phyloP scores from a whole-genome alignment of 1,140 invertebrate genomes.

The Brachionus plicatilis region DNA sequence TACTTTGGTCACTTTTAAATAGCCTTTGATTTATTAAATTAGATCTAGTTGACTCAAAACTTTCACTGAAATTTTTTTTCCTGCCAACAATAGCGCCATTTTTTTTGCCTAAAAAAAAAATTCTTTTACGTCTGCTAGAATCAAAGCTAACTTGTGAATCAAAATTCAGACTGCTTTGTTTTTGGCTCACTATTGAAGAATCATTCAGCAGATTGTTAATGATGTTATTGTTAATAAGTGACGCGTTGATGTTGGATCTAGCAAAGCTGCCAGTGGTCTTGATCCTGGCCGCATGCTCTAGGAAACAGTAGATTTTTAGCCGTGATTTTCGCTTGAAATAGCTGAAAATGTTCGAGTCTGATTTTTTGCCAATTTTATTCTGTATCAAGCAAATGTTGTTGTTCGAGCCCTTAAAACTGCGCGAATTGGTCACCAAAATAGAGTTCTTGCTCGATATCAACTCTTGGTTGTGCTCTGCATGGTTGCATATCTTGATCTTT shows the following conservation, averaged over 20 bases:
- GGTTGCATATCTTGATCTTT: constrained; percentile 21
- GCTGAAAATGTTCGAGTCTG: neutral
- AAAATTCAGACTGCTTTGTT: neutral
- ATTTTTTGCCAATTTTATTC: neutral
- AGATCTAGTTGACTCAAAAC: neutral
- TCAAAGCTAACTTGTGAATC: neutral
- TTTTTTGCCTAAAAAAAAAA: neutral
- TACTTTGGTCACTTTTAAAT: neutral
- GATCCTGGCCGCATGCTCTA: neutral
- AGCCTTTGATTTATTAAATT: neutral
- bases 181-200: neutral
- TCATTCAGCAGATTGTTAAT: neutral
- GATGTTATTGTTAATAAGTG: neutral
- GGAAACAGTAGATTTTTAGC: neutral
- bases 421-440: neutral
- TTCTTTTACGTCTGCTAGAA: neutral
- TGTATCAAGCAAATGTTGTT: neutral
- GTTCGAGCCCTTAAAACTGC: neutral
- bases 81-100: neutral
- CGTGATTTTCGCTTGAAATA: constrained; percentile 8
- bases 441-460: neutral
- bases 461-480: neutral
- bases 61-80: neutral
- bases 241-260: neutral
- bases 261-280: neutral